These are phyloP conservation scores for Dasysyrphus albostriatus DNA, from an alignment of 2,888 invertebrate genomes.

Conservation along the genomic window DNA sequence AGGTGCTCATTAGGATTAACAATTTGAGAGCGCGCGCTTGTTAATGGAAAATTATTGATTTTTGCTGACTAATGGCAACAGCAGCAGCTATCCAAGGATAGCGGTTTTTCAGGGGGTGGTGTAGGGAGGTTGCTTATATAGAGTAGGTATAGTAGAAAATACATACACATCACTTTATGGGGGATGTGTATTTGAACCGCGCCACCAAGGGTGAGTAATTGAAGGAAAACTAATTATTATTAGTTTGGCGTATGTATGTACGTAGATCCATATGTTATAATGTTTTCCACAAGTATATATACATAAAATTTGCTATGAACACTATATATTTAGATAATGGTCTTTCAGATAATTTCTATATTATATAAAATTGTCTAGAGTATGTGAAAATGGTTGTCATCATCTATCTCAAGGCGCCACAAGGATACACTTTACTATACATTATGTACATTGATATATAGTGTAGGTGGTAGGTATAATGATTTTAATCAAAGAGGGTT, in stretches of 20 bases:
- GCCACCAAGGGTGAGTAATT: conserved; percentile 55
- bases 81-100: conserved; percentile 41
- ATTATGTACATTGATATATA: neutral
- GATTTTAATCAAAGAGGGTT: conserved; percentile 61
- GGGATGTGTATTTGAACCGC: conserved; percentile 30
- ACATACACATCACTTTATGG: neutral
- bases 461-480: conserved; percentile 42
- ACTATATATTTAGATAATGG: neutral
- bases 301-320: neutral
- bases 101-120: neutral
- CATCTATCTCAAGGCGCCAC: conserved; percentile 67
- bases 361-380: neutral
- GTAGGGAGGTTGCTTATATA: neutral
- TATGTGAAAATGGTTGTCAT: conserved; percentile 43
- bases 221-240: conserved; percentile 74
- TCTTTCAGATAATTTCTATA: neutral
- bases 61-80: conserved; percentile 58
- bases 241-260: conserved; percentile 49
- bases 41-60: conserved; percentile 74
- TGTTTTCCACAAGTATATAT: neutral
- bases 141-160: neutral
- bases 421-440: conserved; percentile 31
- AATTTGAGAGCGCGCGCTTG: conserved; percentile 53
- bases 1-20: conserved; percentile 75
- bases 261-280: conserved; percentile 7